A percentile compares a stretch with the other conserved stretches of the same genome.
Evolutionary conservation across 2,888 invertebrate genomes (phyloP).

Genomic region (Himalopsyche anomala): DNA sequence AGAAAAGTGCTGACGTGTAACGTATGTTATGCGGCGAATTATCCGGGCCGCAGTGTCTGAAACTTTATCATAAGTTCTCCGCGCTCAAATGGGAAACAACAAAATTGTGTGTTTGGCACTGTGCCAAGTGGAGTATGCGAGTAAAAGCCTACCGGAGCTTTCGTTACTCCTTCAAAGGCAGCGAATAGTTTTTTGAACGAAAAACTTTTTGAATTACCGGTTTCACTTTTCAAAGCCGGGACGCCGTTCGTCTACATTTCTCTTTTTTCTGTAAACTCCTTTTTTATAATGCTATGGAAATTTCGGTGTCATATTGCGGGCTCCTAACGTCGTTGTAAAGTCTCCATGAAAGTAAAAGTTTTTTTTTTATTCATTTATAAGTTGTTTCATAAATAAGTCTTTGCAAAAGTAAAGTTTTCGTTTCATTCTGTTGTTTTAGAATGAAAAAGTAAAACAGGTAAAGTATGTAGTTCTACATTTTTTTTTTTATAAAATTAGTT

Average conservation of each 20-base stretch:
- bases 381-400: no score
- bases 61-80: constrained; percentile 12
- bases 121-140: constrained; percentile 17
- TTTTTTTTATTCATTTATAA: constrained; percentile 1
- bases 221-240: constrained; percentile 12
- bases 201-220: constrained; percentile 39
- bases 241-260: not conserved
- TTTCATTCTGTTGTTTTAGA: no score
- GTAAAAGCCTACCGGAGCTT: constrained; percentile 2
- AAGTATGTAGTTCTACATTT: no score
- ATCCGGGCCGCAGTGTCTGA: constrained; percentile 16
- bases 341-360: not conserved
- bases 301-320: not conserved
- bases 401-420: no score
- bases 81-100: not conserved
- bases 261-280: not conserved
- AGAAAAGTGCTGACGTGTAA: no score
- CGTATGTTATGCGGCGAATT: not conserved
- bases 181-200: constrained; percentile 37
- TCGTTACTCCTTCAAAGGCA: not conserved
- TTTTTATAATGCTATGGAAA: not conserved
- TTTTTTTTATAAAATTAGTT: no score
- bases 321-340: not conserved
- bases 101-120: constrained; percentile 18
- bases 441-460: no score